Base-by-base conservation (phyloP, 1,140 invertebrate species). In the Brachionus rubens region DNA sequence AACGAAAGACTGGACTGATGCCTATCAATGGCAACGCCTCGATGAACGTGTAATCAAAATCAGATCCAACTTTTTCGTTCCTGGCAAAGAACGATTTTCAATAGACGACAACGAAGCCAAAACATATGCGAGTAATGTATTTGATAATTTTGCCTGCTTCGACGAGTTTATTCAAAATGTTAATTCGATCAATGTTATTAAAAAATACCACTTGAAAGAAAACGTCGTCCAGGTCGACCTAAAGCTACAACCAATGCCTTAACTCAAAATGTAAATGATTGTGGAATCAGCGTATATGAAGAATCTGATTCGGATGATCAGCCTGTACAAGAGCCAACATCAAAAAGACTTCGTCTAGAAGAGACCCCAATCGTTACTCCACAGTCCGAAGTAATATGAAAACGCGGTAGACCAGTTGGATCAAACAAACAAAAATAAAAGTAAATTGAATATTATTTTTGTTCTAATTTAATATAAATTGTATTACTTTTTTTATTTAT, bases 61-160 rank as follows among this genome's bases (percentile, higher is more conserved):
- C 48, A 24, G 48, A 50, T 50, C 48, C 9, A 50, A 50, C 16
- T 50, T 24, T 50, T 50, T 50, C 48, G 12, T 50, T 16, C 16
- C 48, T 24, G 12, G 48, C 48, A 50, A 50, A 50, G 48, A 50
- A 50, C 48, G 48, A 50, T 50, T 50, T 50, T 50, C 48, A 21
- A 50, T 50, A 50, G 48, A 21, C 48, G 48, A 21, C 48, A 50
- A 3, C 48, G 48, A 50, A 50, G 48, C 26, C 48, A 50, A 50
- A 50, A 50, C 48, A 50, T 50, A 50, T 47, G 46, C 46, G 46
- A 47, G 46, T 47, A 47, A 47, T 47, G 19, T n/a, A n/a, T 47
- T 47, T 47, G 46, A 47, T 47, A 47, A 47, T 47, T 47, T 47
- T 47, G 19, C 46, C 46, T 12, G 19, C 46, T 47, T 47, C 46